A percentile compares a stretch with the other conserved stretches of the same genome.
These are phyloP conservation scores for Apamea monoglypha DNA, from an alignment of 2,888 invertebrate genomes.

Conservation along the genomic window DNA sequence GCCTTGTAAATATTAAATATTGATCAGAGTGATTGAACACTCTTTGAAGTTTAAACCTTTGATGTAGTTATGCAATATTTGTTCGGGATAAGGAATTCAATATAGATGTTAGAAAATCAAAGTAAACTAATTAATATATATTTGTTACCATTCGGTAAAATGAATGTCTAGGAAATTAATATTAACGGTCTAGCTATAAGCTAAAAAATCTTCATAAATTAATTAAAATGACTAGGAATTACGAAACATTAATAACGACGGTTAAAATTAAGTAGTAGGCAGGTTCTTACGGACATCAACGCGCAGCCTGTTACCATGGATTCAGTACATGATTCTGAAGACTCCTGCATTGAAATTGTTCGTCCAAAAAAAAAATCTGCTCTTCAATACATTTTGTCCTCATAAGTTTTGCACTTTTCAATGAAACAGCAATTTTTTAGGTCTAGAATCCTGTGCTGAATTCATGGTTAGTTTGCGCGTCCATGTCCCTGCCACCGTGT, in stretches of 20 bases:
- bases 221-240: conserved; percentile 17
- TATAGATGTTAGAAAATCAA: conserved; percentile 25
- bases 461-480: neutral
- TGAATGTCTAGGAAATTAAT: conserved; percentile 13
- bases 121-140: conserved; percentile 25
- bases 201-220: conserved; percentile 23
- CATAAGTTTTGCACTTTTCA: no score
- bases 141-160: neutral
- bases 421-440: no score
- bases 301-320: neutral
- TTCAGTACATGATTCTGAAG: neutral
- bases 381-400: no score
- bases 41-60: conserved; percentile 32
- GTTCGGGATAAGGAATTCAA: neutral
- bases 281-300: neutral
- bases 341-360: neutral
- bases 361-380: neutral
- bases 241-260: conserved; percentile 20
- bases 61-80: conserved; percentile 27
- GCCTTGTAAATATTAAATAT: conserved; percentile 32
- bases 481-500: neutral
- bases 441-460: neutral
- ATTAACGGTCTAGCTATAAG: conserved; percentile 13
- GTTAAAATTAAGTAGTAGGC: conserved; percentile 11
- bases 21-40: conserved; percentile 48